Conservation (phyloP, 2,113 vertebrate genomes). For the Monarcha castaneiventris region DNA sequence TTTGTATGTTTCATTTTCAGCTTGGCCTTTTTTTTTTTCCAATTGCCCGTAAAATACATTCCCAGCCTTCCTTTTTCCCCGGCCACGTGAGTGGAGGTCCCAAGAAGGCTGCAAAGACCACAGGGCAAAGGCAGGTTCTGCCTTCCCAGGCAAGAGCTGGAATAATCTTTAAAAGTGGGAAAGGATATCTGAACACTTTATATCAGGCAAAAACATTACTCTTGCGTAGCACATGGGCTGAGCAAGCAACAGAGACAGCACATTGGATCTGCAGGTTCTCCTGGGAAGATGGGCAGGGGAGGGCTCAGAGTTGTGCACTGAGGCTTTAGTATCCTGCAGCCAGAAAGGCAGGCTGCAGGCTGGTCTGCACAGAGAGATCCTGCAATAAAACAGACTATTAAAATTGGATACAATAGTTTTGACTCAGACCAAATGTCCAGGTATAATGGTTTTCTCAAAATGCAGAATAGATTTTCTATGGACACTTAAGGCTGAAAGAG, state of each 20-base stretch:
- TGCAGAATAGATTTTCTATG: not conserved
- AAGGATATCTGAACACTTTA: not conserved
- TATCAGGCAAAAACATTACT: not conserved
- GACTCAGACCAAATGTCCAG: not conserved
- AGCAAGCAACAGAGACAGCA: not conserved
- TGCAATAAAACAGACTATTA: not conserved
- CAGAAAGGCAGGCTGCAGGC: not conserved
- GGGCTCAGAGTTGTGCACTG: not conserved
- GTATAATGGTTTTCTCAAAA: not conserved
- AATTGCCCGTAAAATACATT: not conserved
- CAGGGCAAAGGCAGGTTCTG: not conserved
- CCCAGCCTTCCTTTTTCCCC: not conserved
- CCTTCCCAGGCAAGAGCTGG: not conserved
- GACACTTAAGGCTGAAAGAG: not conserved
- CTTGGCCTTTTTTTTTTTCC: not conserved
- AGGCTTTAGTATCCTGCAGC: not conserved
- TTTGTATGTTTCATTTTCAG: not conserved
- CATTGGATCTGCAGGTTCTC: not conserved
- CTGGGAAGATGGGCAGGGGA: not conserved
- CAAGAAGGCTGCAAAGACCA: not conserved
- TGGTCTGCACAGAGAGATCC: not conserved
- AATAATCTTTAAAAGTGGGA: not conserved
- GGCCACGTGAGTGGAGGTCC: accelerated
- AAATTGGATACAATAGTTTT: not conserved
- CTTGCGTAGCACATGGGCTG: accelerated